Evolutionary conservation across 1,140 invertebrate genomes (phyloP).

Genomic region (Cyrtorhinus lividipennis): DNA sequence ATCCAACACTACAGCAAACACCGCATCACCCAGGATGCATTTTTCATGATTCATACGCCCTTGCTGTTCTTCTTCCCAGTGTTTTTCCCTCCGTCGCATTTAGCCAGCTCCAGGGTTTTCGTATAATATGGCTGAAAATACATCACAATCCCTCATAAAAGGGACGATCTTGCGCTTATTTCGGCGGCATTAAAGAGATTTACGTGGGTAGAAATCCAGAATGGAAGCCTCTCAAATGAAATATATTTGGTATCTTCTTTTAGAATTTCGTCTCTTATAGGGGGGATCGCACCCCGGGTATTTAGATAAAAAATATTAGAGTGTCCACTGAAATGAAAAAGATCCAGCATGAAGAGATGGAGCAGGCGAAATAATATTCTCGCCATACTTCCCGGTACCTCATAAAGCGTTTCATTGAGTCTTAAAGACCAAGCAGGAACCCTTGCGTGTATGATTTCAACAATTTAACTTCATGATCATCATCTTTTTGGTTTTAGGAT

Average conservation of each 20-base stretch:
- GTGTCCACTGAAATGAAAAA: too few species aligned
- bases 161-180: too few species aligned
- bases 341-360: background rate
- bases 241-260: background rate
- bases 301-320: too few species aligned
- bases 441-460: too few species aligned
- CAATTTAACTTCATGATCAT: too few species aligned
- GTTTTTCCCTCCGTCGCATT: background rate
- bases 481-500: too few species aligned
- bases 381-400: background rate
- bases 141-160: background rate
- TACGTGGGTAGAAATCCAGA: background rate
- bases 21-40: background rate
- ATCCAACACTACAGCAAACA: too few species aligned
- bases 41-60: slow-evolving; percentile 1
- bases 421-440: too few species aligned
- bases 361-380: background rate
- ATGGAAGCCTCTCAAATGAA: background rate
- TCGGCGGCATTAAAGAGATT: background rate
- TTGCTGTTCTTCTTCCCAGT: background rate
- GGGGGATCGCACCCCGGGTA: too few species aligned
- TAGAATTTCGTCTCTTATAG: too few species aligned
- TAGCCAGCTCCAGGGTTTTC: too few species aligned
- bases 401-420: too few species aligned
- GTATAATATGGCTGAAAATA: background rate